Base-by-base conservation (phyloP, 2,797 vertebrate species). In the Nyctibius grandis region DNA sequence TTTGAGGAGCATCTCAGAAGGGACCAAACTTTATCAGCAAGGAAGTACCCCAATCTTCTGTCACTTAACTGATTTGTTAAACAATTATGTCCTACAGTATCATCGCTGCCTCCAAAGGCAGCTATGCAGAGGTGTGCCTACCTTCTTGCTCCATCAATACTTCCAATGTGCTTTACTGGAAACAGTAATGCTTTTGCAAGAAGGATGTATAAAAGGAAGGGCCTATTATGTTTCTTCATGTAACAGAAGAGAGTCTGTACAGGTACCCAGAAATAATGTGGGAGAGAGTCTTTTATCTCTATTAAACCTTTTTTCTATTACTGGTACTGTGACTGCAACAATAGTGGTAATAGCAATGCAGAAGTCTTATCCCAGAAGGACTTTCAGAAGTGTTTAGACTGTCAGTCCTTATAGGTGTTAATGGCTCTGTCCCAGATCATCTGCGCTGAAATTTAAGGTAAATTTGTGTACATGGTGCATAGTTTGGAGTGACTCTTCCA, bases 121-220 rank as follows among this genome's bases (percentile, higher is more conserved):
- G 9, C 33, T 48, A 1, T 68, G 34, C n/a, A 65, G 89, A 68
- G 20, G 12, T 53, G 13, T 76, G 17, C 72, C 50, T 50, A 3
- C 19, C 40, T 82, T 78, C 38, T 61, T 69, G 21, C 38, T 65
- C 60, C 26, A 15, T 48, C 51, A 33, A 1, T 56, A 18, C 42
- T 77, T 59, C 40, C 28, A 47, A 4, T 29, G 23, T 54, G n/a
- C 67, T 76, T 51, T 80, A 26, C 16, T 74, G 51, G 15, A 83
- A 63, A 40, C 0, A 0, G 14, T 25, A 61, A 36, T 29, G 26
- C 33, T 48, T 68, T 68, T 64, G 11, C 31, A 60, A 74, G 44
- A 54, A 60, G 14, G 12, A 28, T 13, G 2, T 60, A 1, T n/a
- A 47, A 44, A 74, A 77, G 22, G n/a, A 90, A 72, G 5, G 40